Percentiles rank a stretch among this genome's conserved stretches.
Evolutionary conservation across 2,113 vertebrate genomes (phyloP).

Genomic region (Phrynosoma blainvillii): DNA sequence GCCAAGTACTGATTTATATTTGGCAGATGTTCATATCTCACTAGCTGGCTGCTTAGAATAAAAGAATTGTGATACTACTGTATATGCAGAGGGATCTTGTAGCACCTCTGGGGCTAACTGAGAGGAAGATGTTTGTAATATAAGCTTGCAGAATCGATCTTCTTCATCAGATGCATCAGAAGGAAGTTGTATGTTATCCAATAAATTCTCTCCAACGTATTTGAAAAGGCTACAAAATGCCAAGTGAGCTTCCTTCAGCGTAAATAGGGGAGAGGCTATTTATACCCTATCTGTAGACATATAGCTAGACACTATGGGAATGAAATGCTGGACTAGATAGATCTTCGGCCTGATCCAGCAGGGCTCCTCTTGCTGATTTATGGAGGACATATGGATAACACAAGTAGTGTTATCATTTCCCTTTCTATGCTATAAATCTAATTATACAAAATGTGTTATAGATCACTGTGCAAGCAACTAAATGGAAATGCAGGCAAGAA

Average conservation of each 20-base stretch:
- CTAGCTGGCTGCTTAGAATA: not conserved
- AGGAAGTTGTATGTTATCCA: not conserved
- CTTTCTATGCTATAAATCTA: not conserved
- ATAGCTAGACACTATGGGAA: not conserved
- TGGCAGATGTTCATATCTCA: not conserved
- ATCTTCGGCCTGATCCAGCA: not conserved
- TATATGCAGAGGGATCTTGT: not conserved
- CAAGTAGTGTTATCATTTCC: not conserved
- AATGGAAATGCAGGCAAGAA: not conserved
- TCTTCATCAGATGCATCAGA: no score
- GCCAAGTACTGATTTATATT: no score
- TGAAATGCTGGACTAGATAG: not conserved
- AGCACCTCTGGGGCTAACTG: no score
- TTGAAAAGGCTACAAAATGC: not conserved
- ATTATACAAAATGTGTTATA: not conserved
- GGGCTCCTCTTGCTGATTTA: not conserved
- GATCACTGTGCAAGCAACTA: not conserved
- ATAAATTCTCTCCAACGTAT: not conserved
- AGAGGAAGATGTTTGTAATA: no score
- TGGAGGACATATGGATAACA: not conserved
- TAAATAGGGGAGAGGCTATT: not conserved
- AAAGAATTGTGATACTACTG: not conserved
- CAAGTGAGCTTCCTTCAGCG: not conserved
- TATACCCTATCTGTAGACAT: not conserved
- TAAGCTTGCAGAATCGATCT: no score